Evolutionary conservation across 2,113 vertebrate species (phyloP).

Genomic region (Plecotus auritus): DNA sequence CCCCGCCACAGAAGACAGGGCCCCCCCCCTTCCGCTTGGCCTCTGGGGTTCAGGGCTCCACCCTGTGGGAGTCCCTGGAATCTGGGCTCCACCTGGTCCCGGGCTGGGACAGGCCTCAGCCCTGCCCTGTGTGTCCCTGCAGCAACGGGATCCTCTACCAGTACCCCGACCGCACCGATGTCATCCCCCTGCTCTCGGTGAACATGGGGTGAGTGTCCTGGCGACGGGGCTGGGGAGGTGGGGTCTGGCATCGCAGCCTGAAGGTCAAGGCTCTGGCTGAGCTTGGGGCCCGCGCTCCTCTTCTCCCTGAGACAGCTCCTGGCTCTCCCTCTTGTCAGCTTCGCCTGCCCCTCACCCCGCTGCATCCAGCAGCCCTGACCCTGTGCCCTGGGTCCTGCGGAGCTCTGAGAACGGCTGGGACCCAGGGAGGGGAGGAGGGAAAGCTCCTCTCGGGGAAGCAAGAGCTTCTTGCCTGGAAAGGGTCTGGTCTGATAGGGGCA

Average conservation of each 20-base stretch:
- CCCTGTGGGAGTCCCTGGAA: not conserved
- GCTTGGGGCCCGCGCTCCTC: not conserved
- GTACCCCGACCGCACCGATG: conserved; percentile 91
- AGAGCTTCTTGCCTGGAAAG: not conserved
- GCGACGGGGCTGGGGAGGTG: not conserved
- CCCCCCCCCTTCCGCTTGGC: not conserved
- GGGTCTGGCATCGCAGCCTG: not conserved
- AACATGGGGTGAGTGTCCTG: conserved; percentile 91
- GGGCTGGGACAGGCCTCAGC: not conserved
- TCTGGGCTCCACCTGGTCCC: not conserved
- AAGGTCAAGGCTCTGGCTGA: not conserved
- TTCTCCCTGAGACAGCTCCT: not conserved
- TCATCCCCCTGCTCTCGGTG: conserved; percentile 90
- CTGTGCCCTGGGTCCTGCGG: rapidly evolving
- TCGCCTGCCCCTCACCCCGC: rapidly evolving
- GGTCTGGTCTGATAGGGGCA: not conserved
- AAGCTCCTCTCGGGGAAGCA: not conserved
- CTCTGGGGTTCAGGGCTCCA: not conserved
- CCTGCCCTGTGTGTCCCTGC: not conserved
- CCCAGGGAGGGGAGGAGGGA: not conserved
- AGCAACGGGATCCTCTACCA: conserved; percentile 94
- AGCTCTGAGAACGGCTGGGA: not conserved
- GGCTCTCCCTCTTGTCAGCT: not conserved
- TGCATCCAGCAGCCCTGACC: rapidly evolving
- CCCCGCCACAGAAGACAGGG: not conserved